Base-by-base conservation (phyloP, 2,888 invertebrate species). In the Liodrosophila aerea region DNA sequence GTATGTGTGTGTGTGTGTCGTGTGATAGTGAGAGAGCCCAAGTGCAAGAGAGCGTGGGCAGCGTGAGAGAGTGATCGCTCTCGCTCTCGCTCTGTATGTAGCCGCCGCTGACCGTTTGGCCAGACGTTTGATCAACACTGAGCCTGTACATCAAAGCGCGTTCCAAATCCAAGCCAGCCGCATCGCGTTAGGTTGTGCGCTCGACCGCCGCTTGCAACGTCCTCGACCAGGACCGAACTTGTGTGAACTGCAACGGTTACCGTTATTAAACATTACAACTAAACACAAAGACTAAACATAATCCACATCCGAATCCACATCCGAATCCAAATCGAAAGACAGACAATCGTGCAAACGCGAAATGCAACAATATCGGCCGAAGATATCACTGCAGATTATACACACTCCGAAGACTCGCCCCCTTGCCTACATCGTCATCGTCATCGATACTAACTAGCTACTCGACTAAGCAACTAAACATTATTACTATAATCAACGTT, bases 111-210 rank as follows among this genome's bases (percentile, higher is more conserved):
- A 53, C 56, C 52, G 53, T 47, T 46, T 39, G 57, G 36, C 51
- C 56, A 68, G 53, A 60, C 64, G 58, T 46, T 61, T 61, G 68
- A 66, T 77, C 77, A 65, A 58, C 65, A 7, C 62, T 43, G 64
- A 76, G 81, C 69, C 52, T 64, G 68, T 50, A 65, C 61, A 69
- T 84, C 80, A 83, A 83, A 83, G 65, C 76, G 69, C 73, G 72
- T 83, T 83, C 60, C 76, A 83, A 80, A 77, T 77, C 77, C 73
- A 77, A 83, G 62, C 74, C 76, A 76, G 34, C 27, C 46, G 70
- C 84, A 82, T 69, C 80, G 76, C 69, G 76, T 72, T 76, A 41
- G 78, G 67, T 82, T 62, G 78, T 53, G 69, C 76, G 66, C 67
- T 67, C 70, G 58, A 64, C 18, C 74, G 62, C 41, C 33, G 29